Evolutionary conservation across 2,888 invertebrate species (phyloP), one percentile per base, ranked within the genome.

Genomic region (Apantesis nais): DNA sequence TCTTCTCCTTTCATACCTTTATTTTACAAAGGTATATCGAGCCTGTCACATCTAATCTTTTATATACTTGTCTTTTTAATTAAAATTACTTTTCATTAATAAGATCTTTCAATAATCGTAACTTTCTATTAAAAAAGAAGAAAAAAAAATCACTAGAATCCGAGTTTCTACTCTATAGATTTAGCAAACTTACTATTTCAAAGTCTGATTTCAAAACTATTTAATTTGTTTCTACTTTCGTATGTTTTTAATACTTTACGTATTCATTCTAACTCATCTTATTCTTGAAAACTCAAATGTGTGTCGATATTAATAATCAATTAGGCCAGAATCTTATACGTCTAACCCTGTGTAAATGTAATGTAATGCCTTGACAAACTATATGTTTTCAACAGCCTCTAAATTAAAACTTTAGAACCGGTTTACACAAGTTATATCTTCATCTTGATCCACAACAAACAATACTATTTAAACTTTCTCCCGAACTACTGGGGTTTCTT

Each of bases 401-500:
- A 22, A 66, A 58, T 19, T 41, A 22, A 66, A 37, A 66, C 41
- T 60, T 5, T 31, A 5, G 22, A 44, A 22, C 31, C 48, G 8
- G 39, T 48, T 34, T 16, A 58, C 61, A 25, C 31, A 62, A 71
- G 67, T 29, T 16, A 11, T 29, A 74, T 76, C 73, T 79, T 72
- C 67, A 73, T 66, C 63, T 82, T 78, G 73, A 78, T 81, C 58
- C 37, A 75, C 73, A 78, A 71, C 71, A 75, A 73, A 70, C 65
- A 83, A 69, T 12, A 68, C 72, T 92, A 84, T 91, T 90, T 91
- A 88, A 78, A 90, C 91, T 92, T 92, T 92, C 92, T 83, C 88
- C 76, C 71, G 72, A 86, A 89, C 90, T 90, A 88, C 89, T 86
- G 88, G 85, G 76, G 85, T 85, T 80, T 81, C 82, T 75, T 80